Conservation (phyloP, 2,797 vertebrate species). For the Macrochelys suwanniensis region DNA sequence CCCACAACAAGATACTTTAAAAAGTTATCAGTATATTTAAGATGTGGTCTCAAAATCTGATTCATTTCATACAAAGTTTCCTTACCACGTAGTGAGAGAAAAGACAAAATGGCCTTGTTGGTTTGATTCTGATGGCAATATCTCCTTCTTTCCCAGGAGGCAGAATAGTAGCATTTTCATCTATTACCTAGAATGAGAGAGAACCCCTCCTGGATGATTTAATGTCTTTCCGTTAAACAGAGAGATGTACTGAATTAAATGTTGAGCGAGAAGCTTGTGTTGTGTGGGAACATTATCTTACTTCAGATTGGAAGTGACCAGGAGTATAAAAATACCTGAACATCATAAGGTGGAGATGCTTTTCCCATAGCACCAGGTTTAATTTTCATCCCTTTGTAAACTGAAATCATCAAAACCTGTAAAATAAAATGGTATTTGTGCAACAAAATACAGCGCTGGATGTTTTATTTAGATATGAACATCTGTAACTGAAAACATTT, state of each 20-base stretch:
- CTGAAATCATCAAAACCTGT: constrained; percentile 74
- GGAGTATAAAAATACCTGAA: constrained; percentile 67
- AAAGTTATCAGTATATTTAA: neutral
- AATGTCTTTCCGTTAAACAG: neutral
- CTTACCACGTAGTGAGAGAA: constrained; percentile 78
- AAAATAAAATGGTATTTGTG: neutral
- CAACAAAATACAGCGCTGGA: neutral
- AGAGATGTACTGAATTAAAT: neutral
- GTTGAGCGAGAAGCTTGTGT: neutral
- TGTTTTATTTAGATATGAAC: neutral
- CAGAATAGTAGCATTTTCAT: constrained; percentile 70
- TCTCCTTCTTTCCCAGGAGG: constrained; percentile 73
- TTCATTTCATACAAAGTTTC: neutral
- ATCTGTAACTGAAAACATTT: neutral
- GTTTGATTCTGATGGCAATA: constrained; percentile 77
- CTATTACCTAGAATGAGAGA: constrained; percentile 72
- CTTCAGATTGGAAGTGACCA: neutral
- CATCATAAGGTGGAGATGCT: constrained; percentile 72
- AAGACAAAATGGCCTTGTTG: constrained; percentile 72
- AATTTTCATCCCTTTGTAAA: constrained; percentile 78
- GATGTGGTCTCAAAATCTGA: neutral
- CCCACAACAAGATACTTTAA: neutral
- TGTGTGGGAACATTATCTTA: neutral
- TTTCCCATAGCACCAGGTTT: constrained; percentile 82
- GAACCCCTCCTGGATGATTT: neutral